Conservation (phyloP, 2,888 invertebrate genomes). For the Syritta pipiens region DNA sequence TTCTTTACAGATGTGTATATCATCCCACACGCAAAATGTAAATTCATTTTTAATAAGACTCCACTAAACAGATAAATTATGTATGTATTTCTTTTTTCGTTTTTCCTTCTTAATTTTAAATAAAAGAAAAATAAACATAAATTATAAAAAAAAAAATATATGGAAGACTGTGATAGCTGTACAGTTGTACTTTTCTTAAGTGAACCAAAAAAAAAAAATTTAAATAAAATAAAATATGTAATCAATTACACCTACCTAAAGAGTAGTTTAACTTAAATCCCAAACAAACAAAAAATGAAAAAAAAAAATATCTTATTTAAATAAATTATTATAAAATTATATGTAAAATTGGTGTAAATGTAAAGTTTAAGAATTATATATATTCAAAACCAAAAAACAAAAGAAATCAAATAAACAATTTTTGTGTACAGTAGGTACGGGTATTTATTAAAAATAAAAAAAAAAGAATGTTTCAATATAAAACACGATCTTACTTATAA, state of each 20-base stretch:
- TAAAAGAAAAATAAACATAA: slow-evolving; percentile 11
- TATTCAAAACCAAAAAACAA: slow-evolving; percentile 26
- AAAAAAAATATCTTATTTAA: slow-evolving; percentile 57
- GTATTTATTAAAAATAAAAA: slow-evolving; percentile 61
- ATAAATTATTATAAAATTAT: slow-evolving; percentile 70
- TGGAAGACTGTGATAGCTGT: slow-evolving; percentile 79
- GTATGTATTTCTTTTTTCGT: slow-evolving; percentile 12
- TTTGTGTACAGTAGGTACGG: slow-evolving; percentile 67
- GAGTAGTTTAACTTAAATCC: slow-evolving; percentile 51
- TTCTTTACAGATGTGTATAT: no score
- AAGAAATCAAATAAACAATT: slow-evolving; percentile 34
- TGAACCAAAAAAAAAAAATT: slow-evolving; percentile 52
- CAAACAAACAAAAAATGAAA: slow-evolving; percentile 36
- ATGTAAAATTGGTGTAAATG: slow-evolving; percentile 62
- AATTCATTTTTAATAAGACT: slow-evolving; percentile 22
- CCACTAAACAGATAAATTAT: neutral
- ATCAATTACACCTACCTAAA: slow-evolving; percentile 60
- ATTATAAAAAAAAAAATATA: slow-evolving; percentile 46
- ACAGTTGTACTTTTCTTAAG: slow-evolving; percentile 70
- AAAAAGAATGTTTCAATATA: slow-evolving; percentile 53
- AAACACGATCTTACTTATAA: slow-evolving; percentile 59
- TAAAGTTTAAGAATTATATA: slow-evolving; percentile 37
- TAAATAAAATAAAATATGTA: slow-evolving; percentile 34
- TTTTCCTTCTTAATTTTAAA: slow-evolving; percentile 29
- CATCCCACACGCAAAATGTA: slow-evolving; percentile 5